Base-by-base conservation (phyloP, 2,113 vertebrate genomes). In the Nothocercus julius region DNA sequence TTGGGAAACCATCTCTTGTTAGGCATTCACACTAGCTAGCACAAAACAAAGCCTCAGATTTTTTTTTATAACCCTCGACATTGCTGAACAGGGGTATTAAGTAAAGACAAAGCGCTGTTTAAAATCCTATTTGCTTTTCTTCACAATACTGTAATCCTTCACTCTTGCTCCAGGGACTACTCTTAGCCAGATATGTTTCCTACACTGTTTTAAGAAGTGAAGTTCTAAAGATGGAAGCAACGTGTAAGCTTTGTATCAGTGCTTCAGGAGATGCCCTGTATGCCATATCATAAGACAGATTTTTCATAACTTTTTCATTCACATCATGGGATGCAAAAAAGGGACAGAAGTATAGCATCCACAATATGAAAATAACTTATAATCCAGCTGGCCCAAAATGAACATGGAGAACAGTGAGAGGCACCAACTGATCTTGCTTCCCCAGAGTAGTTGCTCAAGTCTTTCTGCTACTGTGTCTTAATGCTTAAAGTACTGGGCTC, bases 261-360 rank as follows among this genome's bases (percentile, higher is more conserved):
- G 19, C 9, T 64, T 47, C 87, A 40, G 68, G 27, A 30, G 19
- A 70, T 30, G 45, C 8, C 36, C 27, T 49, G 24, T 13, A 36
- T 21, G 12, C 13, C 3, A 0, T 18, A 66, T 24, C 30, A 22
- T 56, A 14, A 28, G 10, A 54, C 0, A 28, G 8, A 16, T 4
- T 62, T 79, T 7, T 22, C 13, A 14, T 3, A 4, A 69, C 10
- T 66, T 44, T 5, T 82, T 18, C 58, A 74, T 82, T 38, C 11
- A 34, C 4, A 27, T 20, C 5, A 64, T 0, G 42, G 6, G 13
- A 40, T 5, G 74, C 42, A 16, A 78, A 78, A 44, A 70, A 59
- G 63, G 79, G 58, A n/a, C 0, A 59, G 7, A 25, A 42, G 20
- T 73, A 5, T 5, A 47, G 4, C 22, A 36, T 27, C 14, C 40